A percentile compares a stretch with the other conserved stretches of the same genome.
Conservation (phyloP, 2,113 vertebrate species). For the Beaufortia kweichowensis region DNA sequence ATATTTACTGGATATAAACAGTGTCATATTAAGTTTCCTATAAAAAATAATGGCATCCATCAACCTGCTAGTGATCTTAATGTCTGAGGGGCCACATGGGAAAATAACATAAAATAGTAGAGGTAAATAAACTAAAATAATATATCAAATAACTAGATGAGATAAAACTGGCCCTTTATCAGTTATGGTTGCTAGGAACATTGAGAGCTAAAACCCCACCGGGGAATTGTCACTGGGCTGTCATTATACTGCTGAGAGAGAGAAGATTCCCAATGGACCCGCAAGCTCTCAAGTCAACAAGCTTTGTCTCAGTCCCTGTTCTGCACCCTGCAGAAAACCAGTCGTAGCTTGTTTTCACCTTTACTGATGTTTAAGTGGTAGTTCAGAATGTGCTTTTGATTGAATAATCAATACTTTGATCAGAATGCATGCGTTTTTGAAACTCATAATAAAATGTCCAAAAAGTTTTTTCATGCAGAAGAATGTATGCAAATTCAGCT, state of each 20-base stretch:
- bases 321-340: constrained; percentile 22
- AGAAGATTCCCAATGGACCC: constrained; percentile 58
- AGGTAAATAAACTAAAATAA: too few relatives aligned
- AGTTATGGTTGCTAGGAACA: constrained; percentile 60
- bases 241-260: constrained; percentile 55
- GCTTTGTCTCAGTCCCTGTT: constrained; percentile 37
- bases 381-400: neutral
- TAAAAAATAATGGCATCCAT: constrained; percentile 26
- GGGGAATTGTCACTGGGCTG: constrained; percentile 56
- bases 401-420: neutral
- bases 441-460: too few relatives aligned
- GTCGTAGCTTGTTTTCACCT: constrained; percentile 7
- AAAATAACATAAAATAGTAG: constrained; percentile 10
- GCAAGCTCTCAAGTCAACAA: constrained; percentile 67
- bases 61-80: constrained; percentile 27
- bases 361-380: neutral
- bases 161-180: neutral
- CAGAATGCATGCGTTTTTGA: neutral
- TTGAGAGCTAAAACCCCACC: constrained; percentile 28
- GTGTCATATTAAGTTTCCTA: constrained; percentile 47
- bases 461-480: neutral
- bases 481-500: neutral
- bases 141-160: neutral
- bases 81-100: constrained; percentile 11
- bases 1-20: constrained; percentile 45